phyloP scores from a whole-genome alignment of 2,797 vertebrate species.

The Xiphophorus birchmanni region DNA sequence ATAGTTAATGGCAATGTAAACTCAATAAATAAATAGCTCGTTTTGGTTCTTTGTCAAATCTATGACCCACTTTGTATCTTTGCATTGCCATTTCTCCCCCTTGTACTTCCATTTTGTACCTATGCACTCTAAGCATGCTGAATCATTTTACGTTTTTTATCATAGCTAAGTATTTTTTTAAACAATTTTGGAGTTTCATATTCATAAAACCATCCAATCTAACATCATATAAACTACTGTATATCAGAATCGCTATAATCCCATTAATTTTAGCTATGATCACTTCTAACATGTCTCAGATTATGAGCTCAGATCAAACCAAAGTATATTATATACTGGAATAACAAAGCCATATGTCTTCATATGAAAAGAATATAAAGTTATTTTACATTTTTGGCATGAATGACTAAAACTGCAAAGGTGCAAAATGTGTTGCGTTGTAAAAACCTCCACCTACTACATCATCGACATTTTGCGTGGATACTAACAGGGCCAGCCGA shows the following conservation, averaged over 20 bases:
- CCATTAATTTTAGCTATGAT: neutral
- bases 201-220: neutral
- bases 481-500: neutral
- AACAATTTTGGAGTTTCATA: neutral
- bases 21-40: neutral
- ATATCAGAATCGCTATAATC: neutral
- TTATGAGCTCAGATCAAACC: neutral
- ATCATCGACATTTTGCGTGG: neutral
- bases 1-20: neutral
- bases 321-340: neutral
- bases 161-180: neutral
- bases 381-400: neutral
- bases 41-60: neutral
- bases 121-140: neutral
- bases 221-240: neutral
- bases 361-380: neutral
- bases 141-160: neutral
- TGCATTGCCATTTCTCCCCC: neutral
- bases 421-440: neutral
- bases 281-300: neutral
- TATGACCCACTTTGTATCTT: neutral
- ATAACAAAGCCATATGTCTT: neutral
- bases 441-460: neutral
- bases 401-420: neutral
- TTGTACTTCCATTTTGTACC: neutral